A percentile compares a stretch with the other conserved stretches of the same genome.
Conservation (phyloP, 2,113 vertebrate genomes). For the Connochaetes taurinus region DNA sequence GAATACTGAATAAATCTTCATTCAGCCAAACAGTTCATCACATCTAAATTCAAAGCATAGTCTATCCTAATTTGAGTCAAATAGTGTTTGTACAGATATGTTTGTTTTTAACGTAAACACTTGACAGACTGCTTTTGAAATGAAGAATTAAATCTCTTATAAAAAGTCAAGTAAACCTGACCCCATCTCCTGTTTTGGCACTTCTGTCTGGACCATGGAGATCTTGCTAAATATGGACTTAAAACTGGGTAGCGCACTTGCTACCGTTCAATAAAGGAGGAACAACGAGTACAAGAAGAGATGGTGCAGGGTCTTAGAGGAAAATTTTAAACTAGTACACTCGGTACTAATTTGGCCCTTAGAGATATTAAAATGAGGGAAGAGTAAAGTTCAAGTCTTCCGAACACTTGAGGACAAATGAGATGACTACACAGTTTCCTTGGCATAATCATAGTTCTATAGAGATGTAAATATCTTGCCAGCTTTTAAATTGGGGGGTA, state of each 20-base stretch:
- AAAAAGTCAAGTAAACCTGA: conserved; percentile 38
- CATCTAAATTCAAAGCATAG: conserved; percentile 19
- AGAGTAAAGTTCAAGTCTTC: conserved; percentile 46
- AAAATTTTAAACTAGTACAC: conserved; percentile 53
- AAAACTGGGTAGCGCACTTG: conserved; percentile 49
- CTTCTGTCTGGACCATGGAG: not conserved
- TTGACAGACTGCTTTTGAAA: conserved; percentile 51
- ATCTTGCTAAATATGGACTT: conserved; percentile 57
- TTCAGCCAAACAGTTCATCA: conserved; percentile 8
- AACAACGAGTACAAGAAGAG: conserved; percentile 39
- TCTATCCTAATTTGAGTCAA: conserved; percentile 1
- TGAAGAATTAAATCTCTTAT: conserved; percentile 49
- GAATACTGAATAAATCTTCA: conserved; percentile 33
- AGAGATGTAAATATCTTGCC: not conserved
- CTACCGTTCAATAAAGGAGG: conserved; percentile 49
- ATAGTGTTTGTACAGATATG: not conserved
- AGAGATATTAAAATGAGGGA: conserved; percentile 47
- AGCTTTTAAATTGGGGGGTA: not conserved
- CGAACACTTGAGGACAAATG: conserved; percentile 43
- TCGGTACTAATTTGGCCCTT: conserved; percentile 44
- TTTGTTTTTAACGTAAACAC: conserved; percentile 53
- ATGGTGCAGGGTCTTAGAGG: conserved; percentile 29
- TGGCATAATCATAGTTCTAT: fast-evolving
- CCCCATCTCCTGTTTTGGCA: conserved; percentile 37
- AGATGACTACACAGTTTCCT: not conserved